These are phyloP conservation scores for Cavia aperea DNA, from an alignment of 2,113 vertebrate species.

Conservation along the genomic window DNA sequence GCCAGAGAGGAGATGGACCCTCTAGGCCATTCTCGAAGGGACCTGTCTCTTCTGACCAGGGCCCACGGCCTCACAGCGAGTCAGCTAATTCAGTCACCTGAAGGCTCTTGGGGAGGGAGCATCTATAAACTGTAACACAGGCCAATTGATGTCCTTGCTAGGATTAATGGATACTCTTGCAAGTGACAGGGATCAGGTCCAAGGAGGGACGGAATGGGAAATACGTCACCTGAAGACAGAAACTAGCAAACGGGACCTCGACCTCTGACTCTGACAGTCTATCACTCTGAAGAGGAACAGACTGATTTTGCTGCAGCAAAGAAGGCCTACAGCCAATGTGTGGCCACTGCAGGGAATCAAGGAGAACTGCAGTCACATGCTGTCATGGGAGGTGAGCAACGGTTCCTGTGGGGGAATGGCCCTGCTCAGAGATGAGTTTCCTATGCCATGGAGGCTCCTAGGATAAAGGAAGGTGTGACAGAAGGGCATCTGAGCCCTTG, in stretches of 20 bases:
- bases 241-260: not conserved
- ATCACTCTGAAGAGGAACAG: not conserved
- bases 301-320: not conserved
- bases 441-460: not conserved
- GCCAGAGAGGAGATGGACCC: not conserved
- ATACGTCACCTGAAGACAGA: not conserved
- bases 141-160: not conserved
- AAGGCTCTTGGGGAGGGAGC: not conserved
- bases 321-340: not conserved
- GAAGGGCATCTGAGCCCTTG: not conserved
- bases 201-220: not conserved
- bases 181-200: not conserved
- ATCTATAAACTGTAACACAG: not conserved
- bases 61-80: not conserved
- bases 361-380: not conserved
- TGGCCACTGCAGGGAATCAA: fast-evolving
- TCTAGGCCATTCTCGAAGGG: not conserved
- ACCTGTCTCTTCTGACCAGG: not conserved
- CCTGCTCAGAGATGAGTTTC: not conserved
- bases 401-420: not conserved
- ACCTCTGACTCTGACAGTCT: not conserved
- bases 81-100: not conserved
- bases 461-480: fast-evolving
- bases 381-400: not conserved
- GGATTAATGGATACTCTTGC: not conserved